Percentiles rank a stretch among this genome's conserved stretches.
Evolutionary conservation across 2,797 vertebrate genomes (phyloP).

Genomic region (Trichosurus vulpecula): DNA sequence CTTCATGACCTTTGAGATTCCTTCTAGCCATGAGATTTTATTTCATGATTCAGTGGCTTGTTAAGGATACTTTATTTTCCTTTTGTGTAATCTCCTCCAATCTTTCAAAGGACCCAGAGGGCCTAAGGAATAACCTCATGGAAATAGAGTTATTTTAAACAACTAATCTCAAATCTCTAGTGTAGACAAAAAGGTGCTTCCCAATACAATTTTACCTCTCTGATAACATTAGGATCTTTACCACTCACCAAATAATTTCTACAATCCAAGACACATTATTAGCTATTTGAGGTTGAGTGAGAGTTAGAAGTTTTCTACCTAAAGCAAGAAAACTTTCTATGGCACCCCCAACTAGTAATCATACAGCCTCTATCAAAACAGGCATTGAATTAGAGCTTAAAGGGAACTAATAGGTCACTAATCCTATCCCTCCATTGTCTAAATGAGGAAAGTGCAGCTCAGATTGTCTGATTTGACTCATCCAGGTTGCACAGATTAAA

Average conservation of each 20-base stretch:
- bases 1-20: neutral
- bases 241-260: neutral
- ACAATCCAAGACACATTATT: neutral
- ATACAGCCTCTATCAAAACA: neutral
- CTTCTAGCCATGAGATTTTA: neutral
- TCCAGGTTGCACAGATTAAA: neutral
- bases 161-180: neutral
- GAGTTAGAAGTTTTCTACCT: neutral
- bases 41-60: neutral
- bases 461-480: neutral
- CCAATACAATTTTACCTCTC: neutral
- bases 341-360: neutral
- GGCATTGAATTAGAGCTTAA: neutral
- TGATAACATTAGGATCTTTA: neutral
- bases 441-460: neutral
- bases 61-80: neutral
- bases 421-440: neutral
- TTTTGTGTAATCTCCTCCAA: neutral
- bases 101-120: neutral
- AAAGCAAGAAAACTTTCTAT: neutral
- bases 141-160: neutral
- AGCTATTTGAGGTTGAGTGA: neutral
- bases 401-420: neutral
- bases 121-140: neutral
- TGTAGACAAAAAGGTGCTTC: neutral